A percentile compares a stretch with the other conserved stretches of the same genome.
Conservation (phyloP, 1,140 invertebrate genomes). For the Philopotamus ludificatus region DNA sequence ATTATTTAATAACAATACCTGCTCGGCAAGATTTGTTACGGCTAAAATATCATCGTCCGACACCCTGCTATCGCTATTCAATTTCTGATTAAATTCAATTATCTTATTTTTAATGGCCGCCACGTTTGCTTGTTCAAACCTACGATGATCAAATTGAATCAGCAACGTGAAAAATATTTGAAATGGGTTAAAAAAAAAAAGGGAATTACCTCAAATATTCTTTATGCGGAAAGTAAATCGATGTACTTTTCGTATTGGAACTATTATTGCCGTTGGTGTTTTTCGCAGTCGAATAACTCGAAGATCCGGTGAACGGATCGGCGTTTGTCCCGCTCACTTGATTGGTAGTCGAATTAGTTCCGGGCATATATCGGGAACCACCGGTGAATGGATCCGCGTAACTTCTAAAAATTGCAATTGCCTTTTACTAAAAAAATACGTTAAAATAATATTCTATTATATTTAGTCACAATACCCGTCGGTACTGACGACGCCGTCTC, state of each 20-base stretch:
- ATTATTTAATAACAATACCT: constrained; percentile 41
- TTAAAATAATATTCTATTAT: constrained; percentile 1
- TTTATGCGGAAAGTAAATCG: constrained; percentile 48
- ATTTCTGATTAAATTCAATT: constrained; percentile 74
- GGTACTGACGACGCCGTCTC: constrained; percentile 3
- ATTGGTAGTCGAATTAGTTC: constrained; percentile 40
- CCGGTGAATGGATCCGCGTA: constrained; percentile 81
- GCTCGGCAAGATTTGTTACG: constrained; percentile 61
- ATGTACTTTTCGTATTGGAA: constrained; percentile 19
- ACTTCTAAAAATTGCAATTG: constrained; percentile 40
- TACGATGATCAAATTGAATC: constrained; percentile 49
- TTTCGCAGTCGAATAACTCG: constrained; percentile 56
- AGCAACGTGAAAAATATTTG: not conserved
- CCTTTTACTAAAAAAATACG: not conserved
- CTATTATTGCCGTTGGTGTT: constrained; percentile 15
- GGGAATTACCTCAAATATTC: constrained; percentile 53
- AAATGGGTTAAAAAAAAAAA: not conserved
- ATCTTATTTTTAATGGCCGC: constrained; percentile 61
- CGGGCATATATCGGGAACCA: constrained; percentile 69
- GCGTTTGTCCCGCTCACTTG: constrained; percentile 45
- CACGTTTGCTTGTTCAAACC: constrained; percentile 68
- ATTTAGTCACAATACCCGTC: constrained; percentile 12
- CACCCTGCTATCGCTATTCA: constrained; percentile 50
- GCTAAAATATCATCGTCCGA: constrained; percentile 59
- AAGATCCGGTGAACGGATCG: constrained; percentile 68